These are phyloP conservation scores for Sthenelais limicola DNA, from an alignment of 2,888 invertebrate genomes.

Conservation along the genomic window DNA sequence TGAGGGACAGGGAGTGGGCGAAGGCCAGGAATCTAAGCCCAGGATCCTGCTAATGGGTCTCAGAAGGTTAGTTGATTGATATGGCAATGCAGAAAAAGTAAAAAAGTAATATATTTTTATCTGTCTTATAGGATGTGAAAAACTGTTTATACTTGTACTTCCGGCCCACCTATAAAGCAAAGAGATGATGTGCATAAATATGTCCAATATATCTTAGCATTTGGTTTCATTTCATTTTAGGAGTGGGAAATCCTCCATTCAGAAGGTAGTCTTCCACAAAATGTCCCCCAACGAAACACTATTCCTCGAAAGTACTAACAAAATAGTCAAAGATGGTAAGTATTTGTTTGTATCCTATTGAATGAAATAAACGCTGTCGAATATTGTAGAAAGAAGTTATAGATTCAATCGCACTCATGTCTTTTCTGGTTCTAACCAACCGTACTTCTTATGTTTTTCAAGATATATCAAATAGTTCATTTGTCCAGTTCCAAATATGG, in stretches of 20 bases:
- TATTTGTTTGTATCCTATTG: not conserved
- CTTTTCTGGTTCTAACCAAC: not conserved
- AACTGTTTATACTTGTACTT: no score
- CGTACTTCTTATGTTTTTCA: constrained; percentile 52
- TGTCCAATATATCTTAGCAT: no score
- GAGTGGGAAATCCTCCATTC: constrained; percentile 99
- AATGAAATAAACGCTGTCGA: no score
- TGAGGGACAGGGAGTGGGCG: constrained; percentile 71
- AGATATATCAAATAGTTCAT: constrained; percentile 96
- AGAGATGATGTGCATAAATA: no score
- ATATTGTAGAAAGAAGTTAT: no score
- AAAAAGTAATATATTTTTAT: no score
- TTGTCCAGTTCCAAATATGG: constrained; percentile 99
- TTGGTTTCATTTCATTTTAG: constrained; percentile 75
- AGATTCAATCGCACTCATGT: no score
- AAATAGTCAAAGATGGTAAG: constrained; percentile 92
- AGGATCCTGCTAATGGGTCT: constrained; percentile 95
- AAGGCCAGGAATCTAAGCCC: constrained; percentile 87
- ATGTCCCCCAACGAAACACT: constrained; percentile 99
- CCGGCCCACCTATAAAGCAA: no score
- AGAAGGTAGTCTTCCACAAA: constrained; percentile 99
- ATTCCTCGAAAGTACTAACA: constrained; percentile 97
- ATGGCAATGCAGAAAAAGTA: no score
- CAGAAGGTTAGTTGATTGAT: constrained; percentile 84
- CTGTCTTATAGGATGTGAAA: no score